Percentiles rank a stretch among this genome's conserved stretches.
Conservation (phyloP, 2,113 vertebrate genomes). For the Microtus oregoni region DNA sequence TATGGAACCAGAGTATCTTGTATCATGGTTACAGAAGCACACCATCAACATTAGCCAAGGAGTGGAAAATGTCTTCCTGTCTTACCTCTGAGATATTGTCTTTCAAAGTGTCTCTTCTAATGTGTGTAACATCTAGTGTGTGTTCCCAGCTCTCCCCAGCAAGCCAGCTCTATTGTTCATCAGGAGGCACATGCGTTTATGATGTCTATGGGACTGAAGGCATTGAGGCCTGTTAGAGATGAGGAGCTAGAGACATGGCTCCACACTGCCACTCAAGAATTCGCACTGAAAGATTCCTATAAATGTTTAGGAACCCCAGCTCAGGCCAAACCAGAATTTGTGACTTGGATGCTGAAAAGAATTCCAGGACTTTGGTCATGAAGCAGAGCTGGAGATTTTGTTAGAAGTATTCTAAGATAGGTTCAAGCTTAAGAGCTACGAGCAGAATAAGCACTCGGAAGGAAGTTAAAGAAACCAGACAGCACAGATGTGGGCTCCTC, state of each 20-base stretch:
- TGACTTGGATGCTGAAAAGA: not conserved
- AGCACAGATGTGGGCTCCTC: not conserved
- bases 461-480: not conserved
- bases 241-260: not conserved
- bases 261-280: not conserved
- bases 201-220: not conserved
- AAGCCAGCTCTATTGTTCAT: too few relatives aligned
- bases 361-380: not conserved
- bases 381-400: not conserved
- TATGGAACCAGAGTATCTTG: not conserved
- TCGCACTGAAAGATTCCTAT: not conserved
- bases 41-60: not conserved
- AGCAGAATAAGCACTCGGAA: not conserved
- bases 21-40: not conserved
- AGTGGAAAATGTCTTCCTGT: not conserved
- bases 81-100: not conserved
- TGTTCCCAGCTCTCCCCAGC: not conserved
- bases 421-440: too few relatives aligned
- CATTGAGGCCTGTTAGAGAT: not conserved
- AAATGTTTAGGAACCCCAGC: not conserved
- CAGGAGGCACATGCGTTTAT: not conserved
- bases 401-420: not conserved
- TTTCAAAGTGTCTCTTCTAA: not conserved
- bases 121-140: not conserved
- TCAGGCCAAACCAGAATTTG: too few relatives aligned